These are phyloP conservation scores for Eurystomus gularis DNA, from an alignment of 2,113 vertebrate species.

Conservation along the genomic window DNA sequence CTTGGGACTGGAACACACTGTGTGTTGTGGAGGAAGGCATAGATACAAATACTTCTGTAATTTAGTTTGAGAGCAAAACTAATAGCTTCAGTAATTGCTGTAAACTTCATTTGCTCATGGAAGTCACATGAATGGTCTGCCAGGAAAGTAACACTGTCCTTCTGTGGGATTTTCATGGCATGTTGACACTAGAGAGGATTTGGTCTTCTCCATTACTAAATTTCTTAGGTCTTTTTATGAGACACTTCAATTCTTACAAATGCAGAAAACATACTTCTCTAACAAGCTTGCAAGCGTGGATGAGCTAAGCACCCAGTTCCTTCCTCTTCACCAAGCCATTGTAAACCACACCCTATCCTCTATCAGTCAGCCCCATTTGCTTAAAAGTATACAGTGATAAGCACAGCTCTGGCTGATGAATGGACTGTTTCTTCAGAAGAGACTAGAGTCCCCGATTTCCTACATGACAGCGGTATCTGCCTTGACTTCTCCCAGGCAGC, in stretches of 20 bases:
- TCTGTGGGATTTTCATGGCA: background rate
- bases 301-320: constrained; percentile 53
- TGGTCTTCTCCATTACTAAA: background rate
- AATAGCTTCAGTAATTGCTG: background rate
- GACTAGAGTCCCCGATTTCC: background rate
- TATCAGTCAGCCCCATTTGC: background rate
- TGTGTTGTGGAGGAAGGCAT: background rate
- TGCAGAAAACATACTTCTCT: background rate
- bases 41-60: background rate
- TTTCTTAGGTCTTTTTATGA: background rate
- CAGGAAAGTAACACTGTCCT: background rate
- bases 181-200: background rate
- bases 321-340: constrained; percentile 27
- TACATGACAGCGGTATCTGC: background rate
- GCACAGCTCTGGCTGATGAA: constrained; percentile 23
- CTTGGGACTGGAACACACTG: background rate
- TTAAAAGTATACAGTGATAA: constrained; percentile 25
- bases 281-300: background rate
- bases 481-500: background rate
- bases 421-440: constrained; percentile 14
- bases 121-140: background rate
- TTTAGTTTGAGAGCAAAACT: background rate
- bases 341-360: constrained; percentile 42
- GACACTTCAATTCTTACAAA: background rate
- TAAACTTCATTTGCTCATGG: background rate